Evolutionary conservation across 2,113 vertebrate species (phyloP).

Genomic region (Hemichromis elongatus): DNA sequence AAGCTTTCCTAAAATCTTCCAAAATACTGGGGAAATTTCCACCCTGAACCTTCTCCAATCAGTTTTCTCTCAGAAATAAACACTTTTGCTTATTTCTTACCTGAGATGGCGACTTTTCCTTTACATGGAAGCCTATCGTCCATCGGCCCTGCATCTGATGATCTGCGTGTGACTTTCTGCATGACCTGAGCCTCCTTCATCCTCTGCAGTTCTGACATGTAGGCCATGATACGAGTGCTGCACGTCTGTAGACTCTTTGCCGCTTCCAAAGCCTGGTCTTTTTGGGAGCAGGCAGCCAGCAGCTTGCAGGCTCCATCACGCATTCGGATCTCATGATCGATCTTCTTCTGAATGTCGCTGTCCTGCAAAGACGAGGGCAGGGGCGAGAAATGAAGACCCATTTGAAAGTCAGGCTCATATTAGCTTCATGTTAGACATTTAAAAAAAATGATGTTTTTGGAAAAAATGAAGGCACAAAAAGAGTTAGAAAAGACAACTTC

Average conservation of each 20-base stretch:
- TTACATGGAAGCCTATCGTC: conserved; percentile 82
- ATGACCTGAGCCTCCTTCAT: conserved; percentile 90
- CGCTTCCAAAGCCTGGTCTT: conserved; percentile 86
- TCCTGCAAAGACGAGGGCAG: conserved; percentile 72
- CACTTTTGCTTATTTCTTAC: conserved; percentile 43
- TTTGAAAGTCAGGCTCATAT: neutral
- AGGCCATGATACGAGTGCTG: conserved; percentile 86
- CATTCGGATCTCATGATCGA: conserved; percentile 93
- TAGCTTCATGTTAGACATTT: neutral
- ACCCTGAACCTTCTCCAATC: neutral
- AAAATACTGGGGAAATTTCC: neutral
- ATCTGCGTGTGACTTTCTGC: conserved; percentile 79
- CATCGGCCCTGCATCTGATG: conserved; percentile 79
- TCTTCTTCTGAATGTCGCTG: conserved; percentile 89
- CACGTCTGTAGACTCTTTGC: conserved; percentile 89
- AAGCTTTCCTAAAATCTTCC: neutral
- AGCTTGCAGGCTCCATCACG: conserved; percentile 90
- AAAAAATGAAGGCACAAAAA: neutral
- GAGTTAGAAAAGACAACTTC: neutral
- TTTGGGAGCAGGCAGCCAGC: conserved; percentile 86
- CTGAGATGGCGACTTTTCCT: conserved; percentile 86
- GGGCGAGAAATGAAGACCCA: neutral
- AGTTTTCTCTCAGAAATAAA: neutral
- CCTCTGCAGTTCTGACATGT: conserved; percentile 90
- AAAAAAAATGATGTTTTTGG: neutral